Evolutionary conservation across 2,113 vertebrate genomes (phyloP).

Genomic region (Datnioides undecimradiatus): DNA sequence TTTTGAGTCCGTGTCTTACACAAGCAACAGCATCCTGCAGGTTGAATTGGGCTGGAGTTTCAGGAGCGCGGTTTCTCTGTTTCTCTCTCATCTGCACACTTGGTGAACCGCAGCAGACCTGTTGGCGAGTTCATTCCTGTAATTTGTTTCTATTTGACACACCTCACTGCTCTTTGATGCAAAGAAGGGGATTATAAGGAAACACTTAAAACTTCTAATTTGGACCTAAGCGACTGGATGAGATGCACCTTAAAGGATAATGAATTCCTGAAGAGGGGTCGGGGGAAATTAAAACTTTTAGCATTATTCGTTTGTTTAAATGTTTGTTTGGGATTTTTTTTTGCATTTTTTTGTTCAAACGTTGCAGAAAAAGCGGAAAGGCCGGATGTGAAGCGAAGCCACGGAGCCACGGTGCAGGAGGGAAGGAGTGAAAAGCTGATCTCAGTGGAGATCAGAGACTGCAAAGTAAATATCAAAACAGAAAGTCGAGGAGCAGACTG

Average conservation of each 20-base stretch:
- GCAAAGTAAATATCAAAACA: conserved; percentile 31
- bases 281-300: conserved; percentile 60
- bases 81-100: neutral
- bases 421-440: neutral
- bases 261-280: conserved; percentile 30
- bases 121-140: neutral
- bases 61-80: neutral
- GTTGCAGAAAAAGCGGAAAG: neutral
- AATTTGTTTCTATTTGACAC: conserved; percentile 39
- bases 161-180: conserved; percentile 39
- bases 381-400: neutral
- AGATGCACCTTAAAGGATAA: conserved; percentile 45
- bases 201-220: conserved; percentile 21
- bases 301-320: neutral
- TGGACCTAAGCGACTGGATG: conserved; percentile 37
- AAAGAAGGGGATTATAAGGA: conserved; percentile 10
- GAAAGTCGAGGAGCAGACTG: neutral
- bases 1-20: too few relatives aligned
- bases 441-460: conserved; percentile 37
- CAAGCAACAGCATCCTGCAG: too few relatives aligned
- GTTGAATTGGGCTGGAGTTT: too few relatives aligned
- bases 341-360: too few relatives aligned
- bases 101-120: neutral
- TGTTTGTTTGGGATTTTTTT: neutral
- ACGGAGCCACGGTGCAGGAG: neutral